phyloP scores from a whole-genome alignment of 1,140 invertebrate genomes.

The Harlomillsia oculata region DNA sequence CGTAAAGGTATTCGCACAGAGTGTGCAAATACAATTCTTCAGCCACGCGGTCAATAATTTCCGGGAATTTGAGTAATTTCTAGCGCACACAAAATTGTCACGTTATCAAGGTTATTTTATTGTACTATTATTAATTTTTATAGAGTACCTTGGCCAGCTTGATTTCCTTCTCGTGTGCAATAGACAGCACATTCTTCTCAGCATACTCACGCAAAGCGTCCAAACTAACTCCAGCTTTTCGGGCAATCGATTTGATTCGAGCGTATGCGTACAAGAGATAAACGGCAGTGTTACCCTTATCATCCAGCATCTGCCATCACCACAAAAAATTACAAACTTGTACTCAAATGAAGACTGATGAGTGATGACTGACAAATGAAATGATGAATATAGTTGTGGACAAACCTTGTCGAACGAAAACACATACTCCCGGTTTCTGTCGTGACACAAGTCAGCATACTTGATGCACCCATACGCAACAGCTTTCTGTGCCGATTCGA shows the following conservation, averaged over 20 bases:
- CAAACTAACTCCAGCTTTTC: slow-evolving; percentile 58
- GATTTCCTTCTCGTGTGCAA: slow-evolving; percentile 88
- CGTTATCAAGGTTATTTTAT: not conserved
- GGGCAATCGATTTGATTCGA: slow-evolving; percentile 81
- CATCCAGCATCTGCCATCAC: slow-evolving; percentile 99
- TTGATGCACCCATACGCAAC: slow-evolving; percentile 98
- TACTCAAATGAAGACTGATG: too few species aligned
- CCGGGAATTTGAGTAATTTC: slow-evolving; percentile 69
- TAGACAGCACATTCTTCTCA: slow-evolving; percentile 49
- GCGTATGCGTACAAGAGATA: slow-evolving; percentile 94
- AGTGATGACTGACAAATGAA: too few species aligned
- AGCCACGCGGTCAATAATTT: slow-evolving; percentile 71
- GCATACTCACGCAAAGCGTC: slow-evolving; percentile 50
- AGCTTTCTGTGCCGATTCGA: slow-evolving; percentile 73
- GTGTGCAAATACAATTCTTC: slow-evolving; percentile 78
- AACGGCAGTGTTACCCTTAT: slow-evolving; percentile 96
- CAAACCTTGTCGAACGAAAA: slow-evolving; percentile 97
- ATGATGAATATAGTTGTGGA: too few species aligned
- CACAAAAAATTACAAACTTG: too few species aligned
- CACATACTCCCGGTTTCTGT: slow-evolving; percentile 87
- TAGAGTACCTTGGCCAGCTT: slow-evolving; percentile 72
- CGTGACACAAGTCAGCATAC: slow-evolving; percentile 93
- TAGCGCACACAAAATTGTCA: slow-evolving; percentile 30
- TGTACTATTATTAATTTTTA: too few species aligned
- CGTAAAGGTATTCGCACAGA: slow-evolving; percentile 92